Conservation (phyloP, 2,888 invertebrate species). For the Pseudococcus viburni region DNA sequence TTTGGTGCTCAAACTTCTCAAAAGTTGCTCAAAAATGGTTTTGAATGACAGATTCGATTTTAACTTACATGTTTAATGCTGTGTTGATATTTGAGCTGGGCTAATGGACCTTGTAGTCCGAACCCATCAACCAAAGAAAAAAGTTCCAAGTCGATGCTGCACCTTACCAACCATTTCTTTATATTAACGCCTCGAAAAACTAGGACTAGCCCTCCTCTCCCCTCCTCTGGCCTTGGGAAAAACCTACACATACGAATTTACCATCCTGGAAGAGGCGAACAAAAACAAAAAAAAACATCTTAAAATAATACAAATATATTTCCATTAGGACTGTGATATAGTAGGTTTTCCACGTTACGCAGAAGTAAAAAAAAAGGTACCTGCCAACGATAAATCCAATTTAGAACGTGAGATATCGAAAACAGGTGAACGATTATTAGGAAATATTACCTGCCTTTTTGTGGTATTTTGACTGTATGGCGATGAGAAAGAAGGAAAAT, state of each 20-base stretch:
- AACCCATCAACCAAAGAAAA: no score
- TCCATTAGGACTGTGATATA: constrained; percentile 35
- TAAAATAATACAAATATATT: constrained; percentile 53
- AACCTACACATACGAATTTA: not conserved
- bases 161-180: not conserved
- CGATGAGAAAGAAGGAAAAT: not conserved
- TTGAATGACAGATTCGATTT: no score
- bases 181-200: not conserved
- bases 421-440: constrained; percentile 65
- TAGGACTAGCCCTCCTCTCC: not conserved
- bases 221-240: not conserved
- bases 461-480: constrained; percentile 20
- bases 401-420: constrained; percentile 59
- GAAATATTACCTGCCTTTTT: constrained; percentile 50
- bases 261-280: not conserved
- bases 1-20: no score
- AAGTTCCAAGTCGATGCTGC: not conserved
- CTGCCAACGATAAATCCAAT: constrained; percentile 63
- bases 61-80: no score
- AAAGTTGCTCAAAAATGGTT: no score
- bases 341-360: not conserved
- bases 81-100: no score
- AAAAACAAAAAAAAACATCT: not conserved
- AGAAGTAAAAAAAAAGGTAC: not conserved
- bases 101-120: no score